Conservation (phyloP, 2,113 vertebrate species). For the Crotalus tigris region DNA sequence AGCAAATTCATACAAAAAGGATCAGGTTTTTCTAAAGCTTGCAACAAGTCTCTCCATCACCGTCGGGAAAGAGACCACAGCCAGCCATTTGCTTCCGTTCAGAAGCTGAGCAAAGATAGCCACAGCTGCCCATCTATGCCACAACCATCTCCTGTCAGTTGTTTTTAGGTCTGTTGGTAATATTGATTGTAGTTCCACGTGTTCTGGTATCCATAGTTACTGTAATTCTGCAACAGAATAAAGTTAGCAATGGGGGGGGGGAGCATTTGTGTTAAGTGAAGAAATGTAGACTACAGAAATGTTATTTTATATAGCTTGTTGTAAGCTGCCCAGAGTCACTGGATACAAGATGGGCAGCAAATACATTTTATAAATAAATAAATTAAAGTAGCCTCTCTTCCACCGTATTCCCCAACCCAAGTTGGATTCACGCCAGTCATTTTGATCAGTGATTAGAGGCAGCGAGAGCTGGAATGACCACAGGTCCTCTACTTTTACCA, state of each 20-base stretch:
- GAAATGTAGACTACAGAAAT: not conserved
- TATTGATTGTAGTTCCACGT: constrained; percentile 79
- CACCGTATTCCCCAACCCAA: not conserved
- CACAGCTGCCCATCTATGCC: not conserved
- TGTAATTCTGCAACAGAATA: constrained; percentile 63
- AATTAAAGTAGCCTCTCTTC: not conserved
- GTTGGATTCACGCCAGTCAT: not conserved
- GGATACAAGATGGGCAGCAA: not conserved
- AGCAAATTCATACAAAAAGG: not conserved
- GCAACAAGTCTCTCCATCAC: not conserved
- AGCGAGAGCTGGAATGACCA: not conserved
- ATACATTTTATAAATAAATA: not conserved
- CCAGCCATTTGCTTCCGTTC: not conserved
- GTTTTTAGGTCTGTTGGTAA: constrained; percentile 71
- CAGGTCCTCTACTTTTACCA: not conserved
- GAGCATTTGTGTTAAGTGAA: not conserved
- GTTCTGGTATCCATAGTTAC: constrained; percentile 73
- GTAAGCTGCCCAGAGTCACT: not conserved
- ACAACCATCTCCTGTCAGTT: not conserved
- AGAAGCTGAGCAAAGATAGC: not conserved
- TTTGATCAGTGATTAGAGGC: not conserved
- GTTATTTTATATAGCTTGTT: not conserved
- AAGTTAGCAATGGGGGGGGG: not conserved
- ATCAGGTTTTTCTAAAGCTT: not conserved
- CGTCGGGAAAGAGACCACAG: not conserved